phyloP scores from a whole-genome alignment of 2,797 vertebrate species.

The Knipowitschia caucasica region DNA sequence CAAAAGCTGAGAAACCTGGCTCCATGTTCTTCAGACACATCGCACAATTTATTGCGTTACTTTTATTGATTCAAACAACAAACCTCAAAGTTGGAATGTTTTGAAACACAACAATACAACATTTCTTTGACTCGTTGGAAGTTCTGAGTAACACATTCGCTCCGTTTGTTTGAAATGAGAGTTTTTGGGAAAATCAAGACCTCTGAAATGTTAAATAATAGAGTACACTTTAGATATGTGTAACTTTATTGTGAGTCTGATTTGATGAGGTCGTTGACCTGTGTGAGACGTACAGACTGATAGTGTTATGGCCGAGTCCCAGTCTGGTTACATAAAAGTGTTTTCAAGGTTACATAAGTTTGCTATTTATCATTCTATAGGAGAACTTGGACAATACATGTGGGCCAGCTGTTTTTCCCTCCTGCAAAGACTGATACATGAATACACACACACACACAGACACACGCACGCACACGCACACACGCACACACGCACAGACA shows the following conservation, averaged over 20 bases:
- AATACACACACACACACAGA: neutral
- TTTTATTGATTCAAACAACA: neutral
- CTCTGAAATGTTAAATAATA: neutral
- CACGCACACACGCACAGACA: no score
- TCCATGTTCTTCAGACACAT: neutral
- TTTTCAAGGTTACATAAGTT: constrained; percentile 7
- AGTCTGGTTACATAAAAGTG: constrained; percentile 4
- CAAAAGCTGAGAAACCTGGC: no score
- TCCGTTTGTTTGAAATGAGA: neutral
- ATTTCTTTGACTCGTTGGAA: neutral
- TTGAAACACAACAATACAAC: neutral
- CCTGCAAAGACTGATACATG: neutral
- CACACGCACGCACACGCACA: no score
- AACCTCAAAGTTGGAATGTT: neutral
- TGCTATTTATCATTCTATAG: constrained; percentile 2
- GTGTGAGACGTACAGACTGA: neutral
- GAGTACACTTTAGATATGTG: neutral
- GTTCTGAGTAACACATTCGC: neutral
- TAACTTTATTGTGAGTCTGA: no score
- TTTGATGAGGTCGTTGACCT: neutral
- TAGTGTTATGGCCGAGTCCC: neutral
- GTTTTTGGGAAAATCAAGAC: neutral
- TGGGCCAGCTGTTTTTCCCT: neutral
- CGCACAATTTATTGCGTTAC: neutral
- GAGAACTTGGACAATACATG: neutral